Percentiles rank a stretch among this genome's conserved stretches.
Conservation (phyloP, 2,888 invertebrate genomes). For the Pseudococcus viburni region DNA sequence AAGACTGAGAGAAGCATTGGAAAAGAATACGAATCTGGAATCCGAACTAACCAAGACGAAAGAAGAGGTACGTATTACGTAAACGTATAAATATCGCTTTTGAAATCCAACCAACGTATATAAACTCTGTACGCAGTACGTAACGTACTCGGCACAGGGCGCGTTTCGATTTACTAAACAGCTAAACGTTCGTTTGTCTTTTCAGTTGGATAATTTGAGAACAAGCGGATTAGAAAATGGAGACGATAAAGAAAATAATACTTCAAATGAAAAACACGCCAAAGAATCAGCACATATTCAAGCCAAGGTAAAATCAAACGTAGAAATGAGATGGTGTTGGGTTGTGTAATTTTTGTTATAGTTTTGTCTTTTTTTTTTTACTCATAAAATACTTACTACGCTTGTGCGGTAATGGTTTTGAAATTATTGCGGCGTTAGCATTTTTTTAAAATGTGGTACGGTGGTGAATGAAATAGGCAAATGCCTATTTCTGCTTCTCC, state of each 20-base stretch:
- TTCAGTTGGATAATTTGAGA: constrained; percentile 57
- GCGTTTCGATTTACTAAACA: constrained; percentile 28
- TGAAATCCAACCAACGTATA: constrained; percentile 9
- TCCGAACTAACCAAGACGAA: constrained; percentile 95
- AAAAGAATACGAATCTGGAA: constrained; percentile 95
- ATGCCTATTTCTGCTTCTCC: constrained; percentile 5
- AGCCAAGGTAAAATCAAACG: constrained; percentile 65
- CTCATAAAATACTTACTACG: no score
- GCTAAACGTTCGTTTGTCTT: constrained; percentile 30
- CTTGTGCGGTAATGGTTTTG: not conserved
- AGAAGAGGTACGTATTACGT: constrained; percentile 84
- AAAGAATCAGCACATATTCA: constrained; percentile 64
- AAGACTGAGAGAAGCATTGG: constrained; percentile 94
- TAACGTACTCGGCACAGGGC: not conserved
- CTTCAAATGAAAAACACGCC: constrained; percentile 45
- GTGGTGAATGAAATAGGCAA: not conserved
- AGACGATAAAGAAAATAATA: constrained; percentile 58
- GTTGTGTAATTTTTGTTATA: constrained; percentile 9
- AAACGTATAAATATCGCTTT: constrained; percentile 1
- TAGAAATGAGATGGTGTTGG: constrained; percentile 27
- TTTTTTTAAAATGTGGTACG: constrained; percentile 17
- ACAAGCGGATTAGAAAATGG: constrained; percentile 56
- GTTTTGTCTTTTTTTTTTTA: not conserved
- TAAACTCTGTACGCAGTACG: no score
- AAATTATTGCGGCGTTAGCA: constrained; percentile 20